Percentiles rank a stretch among this genome's conserved stretches.
Evolutionary conservation across 2,797 vertebrate genomes (phyloP).

Genomic region (Takifugu ocellatus): DNA sequence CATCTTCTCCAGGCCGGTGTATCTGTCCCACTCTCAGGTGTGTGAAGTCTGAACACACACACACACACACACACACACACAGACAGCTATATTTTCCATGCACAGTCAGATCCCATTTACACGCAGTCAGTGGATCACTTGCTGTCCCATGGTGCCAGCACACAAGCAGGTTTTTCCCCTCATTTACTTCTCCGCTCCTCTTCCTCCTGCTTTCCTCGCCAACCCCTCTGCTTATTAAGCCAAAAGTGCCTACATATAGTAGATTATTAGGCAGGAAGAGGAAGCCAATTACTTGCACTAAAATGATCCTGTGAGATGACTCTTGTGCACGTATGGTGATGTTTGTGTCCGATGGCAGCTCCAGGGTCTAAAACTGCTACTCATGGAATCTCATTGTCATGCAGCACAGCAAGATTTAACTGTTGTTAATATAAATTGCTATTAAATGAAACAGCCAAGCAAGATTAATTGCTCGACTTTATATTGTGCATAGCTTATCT

Average conservation of each 20-base stretch:
- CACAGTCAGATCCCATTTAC: constrained; percentile 53
- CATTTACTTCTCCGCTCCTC: constrained; percentile 31
- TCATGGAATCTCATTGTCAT: constrained; percentile 10
- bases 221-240: constrained; percentile 52
- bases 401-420: constrained; percentile 15
- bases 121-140: constrained; percentile 40
- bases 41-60: constrained; percentile 26
- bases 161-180: constrained; percentile 45
- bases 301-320: constrained; percentile 35
- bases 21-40: constrained; percentile 94
- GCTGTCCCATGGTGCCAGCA: constrained; percentile 34
- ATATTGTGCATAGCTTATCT: constrained; percentile 18
- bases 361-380: constrained; percentile 22
- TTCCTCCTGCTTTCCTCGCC: constrained; percentile 33
- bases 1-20: constrained; percentile 89
- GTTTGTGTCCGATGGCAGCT: constrained; percentile 27
- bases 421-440: constrained; percentile 19
- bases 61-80: constrained; percentile 12
- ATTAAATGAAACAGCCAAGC: constrained; percentile 7
- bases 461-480: not conserved
- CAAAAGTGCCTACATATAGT: constrained; percentile 46
- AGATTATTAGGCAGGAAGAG: constrained; percentile 53
- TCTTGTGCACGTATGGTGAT: constrained; percentile 36
- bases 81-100: constrained; percentile 36
- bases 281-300: constrained; percentile 57